Evolutionary conservation across 2,888 invertebrate species (phyloP), one percentile per base, ranked within the genome.

Genomic region (Hirtodrosophila histrioides): DNA sequence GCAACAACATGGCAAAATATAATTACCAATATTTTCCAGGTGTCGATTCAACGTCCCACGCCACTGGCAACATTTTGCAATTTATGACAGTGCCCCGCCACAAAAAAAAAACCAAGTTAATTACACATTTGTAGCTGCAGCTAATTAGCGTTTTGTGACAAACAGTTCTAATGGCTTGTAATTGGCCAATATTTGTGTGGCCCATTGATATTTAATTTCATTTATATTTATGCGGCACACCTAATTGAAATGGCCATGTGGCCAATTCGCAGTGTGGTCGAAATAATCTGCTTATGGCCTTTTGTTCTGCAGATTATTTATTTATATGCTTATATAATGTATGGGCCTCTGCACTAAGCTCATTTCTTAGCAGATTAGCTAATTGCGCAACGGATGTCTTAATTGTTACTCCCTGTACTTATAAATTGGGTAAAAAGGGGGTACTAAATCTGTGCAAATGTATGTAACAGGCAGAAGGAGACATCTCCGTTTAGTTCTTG

Each of bases 11-110:
- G 83, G 76, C 77, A 45, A 86, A 77, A 84, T 82, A 86, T 82
- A 82, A 86, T 82, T 82, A 82, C 81, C 81, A 82, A 80, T 77
- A 86, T 82, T 75, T 76, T 86, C 66, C 81, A 82, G 85, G 81
- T 84, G 81, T 86, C 85, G 81, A 70, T 50, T 66, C 65, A 46
- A 66, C 81, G 75, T 69, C 81, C 80, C 80, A 81, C 80, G 66
- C 75, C 54, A 44, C 44, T 50, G 53, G 66, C 86, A 75, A 75
- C 75, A 85, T 75, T 85, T 81, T 81, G 65, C 62, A 70, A 74
- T 79, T 79, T 79, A 79, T 79, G 79, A 85, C 85, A 84, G 37
- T 23, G 11, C 6, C 33, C 45, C 11, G 9, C 4, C 61, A 23
- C n/a, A 17, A 7, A 35, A 12, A 41, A 62, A 67, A 62, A 55